Evolutionary conservation across 2,888 invertebrate species (phyloP).

Genomic region (Lissocephala sabroskyi): DNA sequence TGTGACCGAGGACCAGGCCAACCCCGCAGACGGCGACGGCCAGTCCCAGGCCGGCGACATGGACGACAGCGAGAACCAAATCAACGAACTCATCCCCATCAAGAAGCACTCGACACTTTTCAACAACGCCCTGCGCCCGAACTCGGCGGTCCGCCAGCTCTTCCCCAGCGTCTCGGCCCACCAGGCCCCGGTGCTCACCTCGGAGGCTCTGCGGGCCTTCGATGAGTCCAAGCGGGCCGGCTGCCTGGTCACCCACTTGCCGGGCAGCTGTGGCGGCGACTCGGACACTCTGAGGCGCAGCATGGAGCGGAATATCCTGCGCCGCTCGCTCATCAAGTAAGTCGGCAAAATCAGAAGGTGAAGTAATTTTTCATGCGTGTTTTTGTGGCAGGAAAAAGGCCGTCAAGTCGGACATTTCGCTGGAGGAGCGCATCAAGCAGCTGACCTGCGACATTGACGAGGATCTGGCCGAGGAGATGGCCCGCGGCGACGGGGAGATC

Average conservation of each 20-base stretch:
- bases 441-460: constrained; percentile 90
- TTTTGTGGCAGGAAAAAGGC: constrained; percentile 67
- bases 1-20: constrained; percentile 73
- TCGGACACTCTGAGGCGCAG: constrained; percentile 82
- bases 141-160: constrained; percentile 88
- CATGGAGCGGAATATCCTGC: constrained; percentile 86
- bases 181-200: constrained; percentile 77
- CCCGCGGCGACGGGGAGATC: constrained; percentile 49
- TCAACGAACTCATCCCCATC: constrained; percentile 70
- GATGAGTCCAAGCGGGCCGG: constrained; percentile 78
- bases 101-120: constrained; percentile 72
- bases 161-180: constrained; percentile 82
- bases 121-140: constrained; percentile 74
- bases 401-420: constrained; percentile 78
- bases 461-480: constrained; percentile 65
- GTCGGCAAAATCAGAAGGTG: constrained; percentile 58
- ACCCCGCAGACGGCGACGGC: constrained; percentile 60
- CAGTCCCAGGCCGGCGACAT: constrained; percentile 49
- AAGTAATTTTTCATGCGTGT: neutral
- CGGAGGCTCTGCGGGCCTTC: constrained; percentile 83
- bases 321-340: constrained; percentile 84
- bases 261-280: constrained; percentile 72
- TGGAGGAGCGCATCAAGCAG: constrained; percentile 89
- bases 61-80: constrained; percentile 68
- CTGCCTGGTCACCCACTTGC: constrained; percentile 70